phyloP scores from a whole-genome alignment of 2,797 vertebrate genomes.

The Poeciliopsis presidionis region DNA sequence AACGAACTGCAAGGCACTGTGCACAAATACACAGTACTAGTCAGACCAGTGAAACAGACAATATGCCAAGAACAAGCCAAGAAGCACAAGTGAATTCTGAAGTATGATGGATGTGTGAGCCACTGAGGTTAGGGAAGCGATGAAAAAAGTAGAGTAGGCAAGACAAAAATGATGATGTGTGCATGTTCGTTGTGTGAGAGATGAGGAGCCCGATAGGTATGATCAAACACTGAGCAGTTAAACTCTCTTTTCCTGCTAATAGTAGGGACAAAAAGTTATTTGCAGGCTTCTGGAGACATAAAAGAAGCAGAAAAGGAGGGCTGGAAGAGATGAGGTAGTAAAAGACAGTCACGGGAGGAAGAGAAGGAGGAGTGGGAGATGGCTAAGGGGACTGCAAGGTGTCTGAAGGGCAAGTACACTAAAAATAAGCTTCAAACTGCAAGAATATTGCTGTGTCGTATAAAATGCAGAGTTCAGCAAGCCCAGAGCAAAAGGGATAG shows the following conservation, averaged over 20 bases:
- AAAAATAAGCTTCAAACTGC: slow-evolving; percentile 62
- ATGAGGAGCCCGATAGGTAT: slow-evolving; percentile 35
- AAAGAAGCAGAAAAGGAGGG: slow-evolving; percentile 10
- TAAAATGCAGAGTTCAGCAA: slow-evolving; percentile 76
- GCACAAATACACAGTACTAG: slow-evolving; percentile 25
- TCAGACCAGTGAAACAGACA: slow-evolving; percentile 44
- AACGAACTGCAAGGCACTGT: not conserved
- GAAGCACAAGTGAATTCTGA: slow-evolving; percentile 43
- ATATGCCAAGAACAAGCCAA: slow-evolving; percentile 42
- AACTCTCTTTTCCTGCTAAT: slow-evolving; percentile 61
- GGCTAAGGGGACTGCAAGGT: slow-evolving; percentile 39
- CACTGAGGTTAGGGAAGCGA: slow-evolving; percentile 38
- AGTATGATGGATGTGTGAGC: slow-evolving; percentile 61
- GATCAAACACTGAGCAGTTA: slow-evolving; percentile 74
- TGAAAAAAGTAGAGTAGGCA: slow-evolving; percentile 3
- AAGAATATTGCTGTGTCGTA: slow-evolving; percentile 63
- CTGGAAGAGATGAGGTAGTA: slow-evolving; percentile 21
- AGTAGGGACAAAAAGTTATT: slow-evolving; percentile 48
- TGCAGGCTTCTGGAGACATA: slow-evolving; percentile 41
- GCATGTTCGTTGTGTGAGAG: slow-evolving; percentile 20
- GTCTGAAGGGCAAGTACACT: slow-evolving; percentile 55
- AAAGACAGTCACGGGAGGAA: slow-evolving; percentile 41
- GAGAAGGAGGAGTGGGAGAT: slow-evolving; percentile 41
- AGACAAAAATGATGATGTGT: slow-evolving; percentile 31
- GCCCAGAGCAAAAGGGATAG: slow-evolving; percentile 48